Base-by-base conservation (phyloP, 2,113 vertebrate genomes). In the Lophura nycthemera region DNA sequence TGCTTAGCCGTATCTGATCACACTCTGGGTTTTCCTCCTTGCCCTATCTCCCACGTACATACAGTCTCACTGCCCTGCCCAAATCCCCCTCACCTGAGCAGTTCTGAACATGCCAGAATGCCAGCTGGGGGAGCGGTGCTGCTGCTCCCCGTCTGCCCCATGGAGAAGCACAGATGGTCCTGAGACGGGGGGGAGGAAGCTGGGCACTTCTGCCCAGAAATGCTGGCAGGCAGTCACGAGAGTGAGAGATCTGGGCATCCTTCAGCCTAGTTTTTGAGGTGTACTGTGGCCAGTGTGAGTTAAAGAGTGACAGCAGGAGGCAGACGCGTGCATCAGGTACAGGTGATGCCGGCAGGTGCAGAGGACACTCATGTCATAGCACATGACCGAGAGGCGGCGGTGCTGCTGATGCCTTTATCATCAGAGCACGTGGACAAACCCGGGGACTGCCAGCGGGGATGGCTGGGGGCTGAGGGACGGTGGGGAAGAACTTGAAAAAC, bases 301-400 rank as follows among this genome's bases (percentile, higher is more conserved):
- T n/a, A 76, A 82, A 65, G 59, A 79, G 63, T 1, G 2, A 32
- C 27, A 65, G 81, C 8, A 29, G 88, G 61, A 86, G 32, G 47
- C 85, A 73, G 36, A 40, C 1, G 1, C 3, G 8, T 42, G 34
- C 7, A 4, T 24, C 18, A 34, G 76, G n/a, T 4, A 4, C 2
- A n/a, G 40, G 75, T 36, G 67, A n/a, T 20, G 38, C 38, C 6
- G 20, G 43, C 74, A 72, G 52, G 54, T 40, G 54, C 59, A 63
- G 87, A 48, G 73, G 73, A 57, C 40, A 48, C 43, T 6, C 85
- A 34, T 16, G 24, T 64, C 73, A 32, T 79, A 83, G 65, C 47
- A 3, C 2, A 2, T 22, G 40, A 16, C 21, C 16, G 34, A 60
- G 69, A 64, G 65, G 40, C 0, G 1, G 25, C 0, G 0, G 13